Evolutionary conservation across 1,140 invertebrate genomes (phyloP).

Genomic region (Halyomorpha halys): DNA sequence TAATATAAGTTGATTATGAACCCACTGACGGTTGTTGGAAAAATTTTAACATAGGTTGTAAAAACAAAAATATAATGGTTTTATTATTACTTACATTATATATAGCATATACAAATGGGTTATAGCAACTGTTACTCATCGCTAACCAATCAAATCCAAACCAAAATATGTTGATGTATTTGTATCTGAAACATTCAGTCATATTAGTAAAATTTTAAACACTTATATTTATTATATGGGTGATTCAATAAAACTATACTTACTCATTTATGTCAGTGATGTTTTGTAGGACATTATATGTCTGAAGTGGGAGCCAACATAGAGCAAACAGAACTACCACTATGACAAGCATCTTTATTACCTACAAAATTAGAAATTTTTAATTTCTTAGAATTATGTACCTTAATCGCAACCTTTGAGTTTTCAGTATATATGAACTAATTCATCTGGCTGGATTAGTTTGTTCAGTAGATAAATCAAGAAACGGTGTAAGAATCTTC

Average conservation of each 20-base stretch:
- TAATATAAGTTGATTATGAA: no score
- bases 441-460: no score
- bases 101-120: constrained; percentile 50
- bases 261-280: constrained; percentile 59
- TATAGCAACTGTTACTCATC: constrained; percentile 51
- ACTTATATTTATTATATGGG: not conserved
- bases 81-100: constrained; percentile 42
- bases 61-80: no score
- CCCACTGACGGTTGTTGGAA: no score
- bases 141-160: constrained; percentile 51
- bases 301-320: constrained; percentile 71
- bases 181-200: constrained; percentile 35
- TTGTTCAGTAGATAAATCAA: no score
- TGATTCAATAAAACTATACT: constrained; percentile 33
- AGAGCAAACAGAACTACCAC: constrained; percentile 68
- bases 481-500: no score
- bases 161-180: constrained; percentile 43
- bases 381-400: no score
- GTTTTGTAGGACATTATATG: constrained; percentile 59
- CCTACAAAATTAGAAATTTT: constrained; percentile 42
- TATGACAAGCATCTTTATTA: constrained; percentile 75
- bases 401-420: no score
- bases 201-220: not conserved
- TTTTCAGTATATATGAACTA: no score
- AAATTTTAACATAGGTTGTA: no score